phyloP scores from a whole-genome alignment of 2,888 invertebrate species.

The Notodonta dromedarius region DNA sequence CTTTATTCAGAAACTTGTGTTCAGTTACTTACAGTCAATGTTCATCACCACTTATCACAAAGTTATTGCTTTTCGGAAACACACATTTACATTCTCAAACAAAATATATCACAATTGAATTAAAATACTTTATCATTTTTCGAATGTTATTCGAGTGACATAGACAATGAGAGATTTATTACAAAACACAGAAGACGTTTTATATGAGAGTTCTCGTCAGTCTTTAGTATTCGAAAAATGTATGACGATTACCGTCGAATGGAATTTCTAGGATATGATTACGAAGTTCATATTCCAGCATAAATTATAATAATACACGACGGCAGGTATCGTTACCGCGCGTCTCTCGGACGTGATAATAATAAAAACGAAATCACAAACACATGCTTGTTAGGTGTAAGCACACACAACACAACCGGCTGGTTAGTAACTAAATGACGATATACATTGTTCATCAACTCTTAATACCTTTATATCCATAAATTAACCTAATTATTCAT shows the following conservation, averaged over 20 bases:
- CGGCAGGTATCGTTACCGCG: conserved; percentile 54
- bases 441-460: conserved; percentile 77
- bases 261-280: conserved; percentile 55
- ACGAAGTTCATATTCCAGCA: conserved; percentile 76
- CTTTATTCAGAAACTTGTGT: conserved; percentile 58
- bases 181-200: conserved; percentile 47
- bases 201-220: conserved; percentile 61
- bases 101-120: conserved; percentile 78
- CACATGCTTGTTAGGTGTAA: conserved; percentile 82
- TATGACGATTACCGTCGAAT: conserved; percentile 50
- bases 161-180: conserved; percentile 47
- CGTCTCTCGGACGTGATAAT: conserved; percentile 33
- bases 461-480: conserved; percentile 67
- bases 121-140: conserved; percentile 65
- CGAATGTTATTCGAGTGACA: conserved; percentile 53
- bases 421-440: conserved; percentile 79
- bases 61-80: conserved; percentile 81
- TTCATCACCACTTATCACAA: conserved; percentile 76
- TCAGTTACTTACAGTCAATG: conserved; percentile 58
- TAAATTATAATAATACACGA: conserved; percentile 76
- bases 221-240: conserved; percentile 64
- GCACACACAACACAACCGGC: conserved; percentile 83
- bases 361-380: conserved; percentile 70
- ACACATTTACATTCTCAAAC: conserved; percentile 71
- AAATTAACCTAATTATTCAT: conserved; percentile 73